A percentile compares a stretch with the other conserved stretches of the same genome.
These are phyloP conservation scores for Fissipunctia ypsillon DNA, from an alignment of 2,888 invertebrate species.

Conservation along the genomic window DNA sequence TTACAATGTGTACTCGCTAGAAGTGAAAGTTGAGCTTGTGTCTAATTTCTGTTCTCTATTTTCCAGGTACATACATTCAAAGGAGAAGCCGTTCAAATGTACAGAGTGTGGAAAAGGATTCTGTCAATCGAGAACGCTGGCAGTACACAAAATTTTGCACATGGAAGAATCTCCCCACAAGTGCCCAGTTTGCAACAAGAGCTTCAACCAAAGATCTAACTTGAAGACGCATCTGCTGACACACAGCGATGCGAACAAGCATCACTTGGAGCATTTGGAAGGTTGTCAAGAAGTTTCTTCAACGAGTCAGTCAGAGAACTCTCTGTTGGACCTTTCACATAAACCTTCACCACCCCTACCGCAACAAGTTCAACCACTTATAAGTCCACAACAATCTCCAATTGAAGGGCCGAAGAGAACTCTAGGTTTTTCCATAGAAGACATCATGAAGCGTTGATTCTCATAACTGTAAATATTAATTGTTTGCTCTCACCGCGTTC, in stretches of 20 bases:
- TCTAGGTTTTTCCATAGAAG: conserved; percentile 96
- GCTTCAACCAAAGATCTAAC: conserved; percentile 98
- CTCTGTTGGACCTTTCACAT: conserved; percentile 91
- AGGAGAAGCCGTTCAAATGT: conserved; percentile 99
- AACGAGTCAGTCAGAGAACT: conserved; percentile 87
- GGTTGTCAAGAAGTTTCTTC: conserved; percentile 89
- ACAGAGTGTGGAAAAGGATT: conserved; percentile 99
- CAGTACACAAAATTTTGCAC: conserved; percentile 98
- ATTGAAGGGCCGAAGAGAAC: conserved; percentile 85
- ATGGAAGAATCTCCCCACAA: conserved; percentile 98
- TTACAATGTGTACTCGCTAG: conserved; percentile 75
- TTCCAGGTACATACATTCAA: conserved; percentile 98
- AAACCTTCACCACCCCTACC: conserved; percentile 83
- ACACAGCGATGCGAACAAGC: conserved; percentile 93
- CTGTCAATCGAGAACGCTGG: conserved; percentile 98
- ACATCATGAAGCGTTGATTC: conserved; percentile 95
- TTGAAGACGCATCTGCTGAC: conserved; percentile 97
- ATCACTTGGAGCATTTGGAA: conserved; percentile 87
- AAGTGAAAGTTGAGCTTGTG: conserved; percentile 76
- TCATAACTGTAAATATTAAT: conserved; percentile 68
- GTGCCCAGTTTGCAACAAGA: conserved; percentile 96
- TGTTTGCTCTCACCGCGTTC: conserved; percentile 60
- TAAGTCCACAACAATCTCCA: conserved; percentile 81
- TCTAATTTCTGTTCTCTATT: conserved; percentile 79
- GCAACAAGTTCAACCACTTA: conserved; percentile 76